A percentile compares a stretch with the other conserved stretches of the same genome.
Conservation (phyloP, 53 echinoderm and acorn worm species). For the Actinopyga echinites region DNA sequence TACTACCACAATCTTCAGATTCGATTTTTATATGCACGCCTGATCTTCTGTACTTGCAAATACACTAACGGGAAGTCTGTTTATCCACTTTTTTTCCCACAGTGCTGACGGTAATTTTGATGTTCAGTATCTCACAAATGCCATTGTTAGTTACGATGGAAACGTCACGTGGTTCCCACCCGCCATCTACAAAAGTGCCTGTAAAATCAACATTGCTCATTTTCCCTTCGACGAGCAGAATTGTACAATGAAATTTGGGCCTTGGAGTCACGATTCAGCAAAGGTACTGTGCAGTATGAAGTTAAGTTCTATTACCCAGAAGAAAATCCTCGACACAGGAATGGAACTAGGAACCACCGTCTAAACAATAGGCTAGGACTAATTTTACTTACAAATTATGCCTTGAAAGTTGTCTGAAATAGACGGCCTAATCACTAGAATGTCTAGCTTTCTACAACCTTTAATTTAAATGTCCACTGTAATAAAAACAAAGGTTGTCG, state of each 20-base stretch:
- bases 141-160: constrained; percentile 72
- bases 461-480: too few relatives aligned
- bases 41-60: background rate
- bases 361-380: too few relatives aligned
- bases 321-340: too few relatives aligned
- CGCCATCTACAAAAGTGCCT: constrained; percentile 96
- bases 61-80: background rate
- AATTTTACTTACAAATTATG: too few relatives aligned
- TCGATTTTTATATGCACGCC: background rate
- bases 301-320: too few relatives aligned
- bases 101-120: constrained; percentile 93
- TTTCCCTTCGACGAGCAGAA: constrained; percentile 94
- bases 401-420: too few relatives aligned
- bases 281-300: too few relatives aligned
- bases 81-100: constrained; percentile 10
- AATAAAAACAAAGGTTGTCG: too few relatives aligned
- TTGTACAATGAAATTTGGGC: constrained; percentile 85
- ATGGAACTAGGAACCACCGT: too few relatives aligned
- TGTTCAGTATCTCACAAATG: constrained; percentile 87
- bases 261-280: constrained; percentile 84
- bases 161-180: constrained; percentile 86
- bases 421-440: too few relatives aligned
- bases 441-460: too few relatives aligned
- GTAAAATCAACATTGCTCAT: constrained; percentile 85
- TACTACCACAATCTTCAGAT: too few relatives aligned